A percentile compares a stretch with the other conserved stretches of the same genome.
These are phyloP conservation scores for Drosophila rubida DNA, from an alignment of 2,888 invertebrate species.

Conservation along the genomic window DNA sequence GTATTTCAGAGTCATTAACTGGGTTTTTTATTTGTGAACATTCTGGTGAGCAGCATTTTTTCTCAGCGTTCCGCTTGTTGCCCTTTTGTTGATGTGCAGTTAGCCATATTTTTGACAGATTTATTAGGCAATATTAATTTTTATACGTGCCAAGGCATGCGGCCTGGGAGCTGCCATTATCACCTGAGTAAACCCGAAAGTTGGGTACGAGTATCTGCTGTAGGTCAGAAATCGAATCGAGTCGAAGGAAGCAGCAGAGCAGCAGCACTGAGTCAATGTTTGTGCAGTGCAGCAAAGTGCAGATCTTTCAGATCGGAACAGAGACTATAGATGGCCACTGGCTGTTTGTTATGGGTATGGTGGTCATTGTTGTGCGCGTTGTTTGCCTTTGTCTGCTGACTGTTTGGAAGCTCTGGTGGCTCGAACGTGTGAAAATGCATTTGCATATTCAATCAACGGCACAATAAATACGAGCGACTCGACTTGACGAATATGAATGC, in stretches of 20 bases:
- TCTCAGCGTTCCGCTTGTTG: slow-evolving; percentile 27
- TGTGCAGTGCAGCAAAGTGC: slow-evolving; percentile 19
- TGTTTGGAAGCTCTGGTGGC: slow-evolving; percentile 26
- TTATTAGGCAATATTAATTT: slow-evolving; percentile 78
- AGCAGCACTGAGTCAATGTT: slow-evolving; percentile 24
- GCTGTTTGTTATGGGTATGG: slow-evolving; percentile 6
- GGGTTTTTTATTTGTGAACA: not conserved
- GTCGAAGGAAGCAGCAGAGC: no score
- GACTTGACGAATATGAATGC: slow-evolving; percentile 34
- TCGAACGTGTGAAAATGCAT: slow-evolving; percentile 82
- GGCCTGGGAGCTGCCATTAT: slow-evolving; percentile 65
- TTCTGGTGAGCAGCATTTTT: slow-evolving; percentile 20
- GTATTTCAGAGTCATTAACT: slow-evolving; percentile 12
- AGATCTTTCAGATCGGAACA: slow-evolving; percentile 9
- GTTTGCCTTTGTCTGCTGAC: slow-evolving; percentile 58
- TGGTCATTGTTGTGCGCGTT: slow-evolving; percentile 13
- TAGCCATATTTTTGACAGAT: slow-evolving; percentile 77
- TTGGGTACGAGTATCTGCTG: slow-evolving; percentile 44
- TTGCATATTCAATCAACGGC: slow-evolving; percentile 83
- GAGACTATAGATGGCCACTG: not conserved
- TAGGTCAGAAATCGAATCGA: slow-evolving; percentile 52
- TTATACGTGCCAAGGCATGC: slow-evolving; percentile 45
- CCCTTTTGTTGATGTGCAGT: slow-evolving; percentile 55
- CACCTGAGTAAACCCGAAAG: slow-evolving; percentile 49
- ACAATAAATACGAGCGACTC: slow-evolving; percentile 67